Evolutionary conservation across 2,888 invertebrate genomes (phyloP).

Genomic region (Vesta saturnalis): DNA sequence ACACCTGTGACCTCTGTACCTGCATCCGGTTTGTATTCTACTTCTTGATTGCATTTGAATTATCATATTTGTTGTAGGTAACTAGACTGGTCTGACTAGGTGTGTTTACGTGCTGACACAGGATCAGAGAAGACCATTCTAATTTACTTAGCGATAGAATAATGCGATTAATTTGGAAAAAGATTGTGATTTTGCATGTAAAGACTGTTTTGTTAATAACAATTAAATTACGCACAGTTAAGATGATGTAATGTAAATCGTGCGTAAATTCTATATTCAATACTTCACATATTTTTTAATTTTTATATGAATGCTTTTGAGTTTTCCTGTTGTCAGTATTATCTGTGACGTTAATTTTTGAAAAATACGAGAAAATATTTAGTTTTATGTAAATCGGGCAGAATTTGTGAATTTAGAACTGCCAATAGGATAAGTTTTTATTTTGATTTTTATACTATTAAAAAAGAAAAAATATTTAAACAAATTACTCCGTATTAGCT

Average conservation of each 20-base stretch:
- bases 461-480: conserved; percentile 11
- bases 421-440: conserved; percentile 23
- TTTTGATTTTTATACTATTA: conserved; percentile 28
- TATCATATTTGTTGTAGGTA: conserved; percentile 18
- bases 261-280: conserved; percentile 12
- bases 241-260: conserved; percentile 2
- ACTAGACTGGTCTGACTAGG: conserved; percentile 35
- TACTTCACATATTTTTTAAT: conserved; percentile 31
- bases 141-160: conserved; percentile 35
- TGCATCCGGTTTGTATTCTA: conserved; percentile 36
- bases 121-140: conserved; percentile 31
- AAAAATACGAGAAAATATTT: conserved; percentile 24
- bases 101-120: conserved; percentile 35
- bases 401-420: conserved; percentile 19
- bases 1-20: conserved; percentile 45
- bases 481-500: background rate
- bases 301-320: conserved; percentile 34
- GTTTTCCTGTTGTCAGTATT: conserved; percentile 47
- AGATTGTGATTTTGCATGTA: conserved; percentile 33
- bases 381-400: conserved; percentile 31
- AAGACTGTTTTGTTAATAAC: conserved; percentile 25
- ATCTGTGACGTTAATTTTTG: conserved; percentile 15
- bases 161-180: conserved; percentile 29
- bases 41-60: background rate
- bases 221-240: background rate